phyloP scores from a whole-genome alignment of 1,140 invertebrate genomes.

The Drosophila persimilis region DNA sequence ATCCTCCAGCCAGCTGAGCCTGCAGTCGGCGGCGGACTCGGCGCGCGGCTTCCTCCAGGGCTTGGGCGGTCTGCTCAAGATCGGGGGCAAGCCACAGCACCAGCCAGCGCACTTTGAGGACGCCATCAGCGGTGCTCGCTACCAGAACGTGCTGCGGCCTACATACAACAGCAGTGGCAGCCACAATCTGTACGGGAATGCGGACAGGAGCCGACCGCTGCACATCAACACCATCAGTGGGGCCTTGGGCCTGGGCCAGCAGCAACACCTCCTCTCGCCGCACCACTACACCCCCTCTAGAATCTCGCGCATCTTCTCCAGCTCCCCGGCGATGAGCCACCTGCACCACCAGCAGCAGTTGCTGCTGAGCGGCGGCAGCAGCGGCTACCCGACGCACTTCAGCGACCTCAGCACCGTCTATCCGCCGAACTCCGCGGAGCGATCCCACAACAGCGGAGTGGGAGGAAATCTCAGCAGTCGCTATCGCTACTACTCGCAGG shows the following conservation, averaged over 20 bases:
- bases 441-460: constrained; percentile 86
- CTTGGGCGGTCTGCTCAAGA: constrained; percentile 66
- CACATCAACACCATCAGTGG: constrained; percentile 79
- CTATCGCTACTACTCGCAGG: constrained; percentile 88
- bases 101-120: constrained; percentile 36
- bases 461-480: constrained; percentile 83
- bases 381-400: constrained; percentile 86
- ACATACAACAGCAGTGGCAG: constrained; percentile 56
- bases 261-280: constrained; percentile 60
- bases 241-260: constrained; percentile 59
- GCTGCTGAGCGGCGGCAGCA: constrained; percentile 20
- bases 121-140: constrained; percentile 57
- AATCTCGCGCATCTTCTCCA: constrained; percentile 86
- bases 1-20: constrained; percentile 87
- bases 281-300: constrained; percentile 82
- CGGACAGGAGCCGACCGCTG: constrained; percentile 60
- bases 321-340: constrained; percentile 85
- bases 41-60: constrained; percentile 72
- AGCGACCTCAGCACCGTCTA: constrained; percentile 94
- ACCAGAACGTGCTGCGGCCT: constrained; percentile 68
- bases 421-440: constrained; percentile 90
- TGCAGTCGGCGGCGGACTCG: constrained; percentile 84
- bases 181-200: constrained; percentile 55
- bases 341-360: constrained; percentile 74
- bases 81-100: constrained; percentile 54